These are phyloP conservation scores for Drosophila rellima DNA, from an alignment of 2,888 invertebrate species.

Conservation along the genomic window DNA sequence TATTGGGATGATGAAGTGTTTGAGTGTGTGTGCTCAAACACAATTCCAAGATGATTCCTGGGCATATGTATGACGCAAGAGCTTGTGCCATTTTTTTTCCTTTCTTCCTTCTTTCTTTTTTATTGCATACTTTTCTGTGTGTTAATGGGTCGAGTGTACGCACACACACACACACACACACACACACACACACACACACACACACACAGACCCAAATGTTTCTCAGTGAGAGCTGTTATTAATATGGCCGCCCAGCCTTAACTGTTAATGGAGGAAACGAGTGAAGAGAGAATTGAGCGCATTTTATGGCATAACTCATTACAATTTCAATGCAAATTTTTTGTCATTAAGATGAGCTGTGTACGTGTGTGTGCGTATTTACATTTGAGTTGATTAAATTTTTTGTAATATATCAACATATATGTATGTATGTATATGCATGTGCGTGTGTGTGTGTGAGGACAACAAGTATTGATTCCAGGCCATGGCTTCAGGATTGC, in stretches of 20 bases:
- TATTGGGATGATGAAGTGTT: slow-evolving; percentile 61
- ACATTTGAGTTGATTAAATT: slow-evolving; percentile 77
- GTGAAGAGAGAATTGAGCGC: slow-evolving; percentile 47
- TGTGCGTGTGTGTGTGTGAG: slow-evolving; percentile 42
- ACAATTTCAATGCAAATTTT: slow-evolving; percentile 78
- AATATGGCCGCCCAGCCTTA: slow-evolving; percentile 51
- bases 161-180: slow-evolving; percentile 39
- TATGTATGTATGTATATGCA: slow-evolving; percentile 3
- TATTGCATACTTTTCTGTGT: slow-evolving; percentile 79
- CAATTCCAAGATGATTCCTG: slow-evolving; percentile 64
- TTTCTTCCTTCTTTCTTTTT: slow-evolving; percentile 43
- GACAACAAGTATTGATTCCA: slow-evolving; percentile 78
- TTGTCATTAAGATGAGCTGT: slow-evolving; percentile 40
- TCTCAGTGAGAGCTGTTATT: slow-evolving; percentile 55
- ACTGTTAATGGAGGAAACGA: slow-evolving; percentile 17
- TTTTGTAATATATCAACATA: slow-evolving; percentile 43
- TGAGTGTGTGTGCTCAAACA: slow-evolving; percentile 22
- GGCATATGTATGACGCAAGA: slow-evolving; percentile 77
- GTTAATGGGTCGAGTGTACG: slow-evolving; percentile 64
- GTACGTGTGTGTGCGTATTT: slow-evolving; percentile 48
- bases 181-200: too few species aligned
- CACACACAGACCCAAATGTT: slow-evolving; percentile 4
- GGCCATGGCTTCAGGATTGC: slow-evolving; percentile 64
- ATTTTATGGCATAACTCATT: slow-evolving; percentile 74
- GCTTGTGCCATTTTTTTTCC: slow-evolving; percentile 45